Evolutionary conservation across 2,797 vertebrate species (phyloP), one percentile per base, ranked within the genome.

Genomic region (Hipposideros larvatus): DNA sequence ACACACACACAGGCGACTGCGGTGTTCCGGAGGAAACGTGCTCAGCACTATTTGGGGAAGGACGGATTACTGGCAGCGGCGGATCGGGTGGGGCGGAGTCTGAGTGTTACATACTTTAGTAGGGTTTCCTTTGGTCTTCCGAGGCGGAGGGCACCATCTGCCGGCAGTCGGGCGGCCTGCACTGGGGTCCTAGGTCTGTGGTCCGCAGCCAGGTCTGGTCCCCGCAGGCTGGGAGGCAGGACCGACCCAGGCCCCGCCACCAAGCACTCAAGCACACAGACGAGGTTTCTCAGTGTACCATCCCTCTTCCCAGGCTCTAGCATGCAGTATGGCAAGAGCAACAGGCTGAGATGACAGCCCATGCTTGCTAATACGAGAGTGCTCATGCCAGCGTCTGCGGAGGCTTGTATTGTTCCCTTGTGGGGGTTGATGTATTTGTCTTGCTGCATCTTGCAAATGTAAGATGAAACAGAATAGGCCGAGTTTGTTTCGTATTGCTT

Each of bases 131-230:
- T 14, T 0, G 24, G 41, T 21, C 96, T 71, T 74, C 65, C 1
- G 92, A 2, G 24, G 34, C 7, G 57, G 83, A 88, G 85, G 86
- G 97, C 98, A 96, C 98, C 98, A 97, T 86, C 98, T 98, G 98
- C 96, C 48, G 98, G 95, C 75, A 22, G 94, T 18, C 14, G 0
- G 19, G 16, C 28, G 14, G 73, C 59, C 88, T 95, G 92, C 90
- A 46, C 43, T 70, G 80, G 98, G 97, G 77, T 98, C 97, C 91
- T 68, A 1, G 82, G 97, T 97, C 96, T 90, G 96, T 34, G 53
- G 90, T 86, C 37, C 1, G 2, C 59, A 2, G 71, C 10, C 5
- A 3, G 10, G 19, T 22, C 19, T 6, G 3, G 31, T 4, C 0
- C 11, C 2, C 8, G 5, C 26, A 9, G 46, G 7, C 1, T 2